phyloP scores from a whole-genome alignment of 1,140 invertebrate genomes.

The Hestina assimilis region DNA sequence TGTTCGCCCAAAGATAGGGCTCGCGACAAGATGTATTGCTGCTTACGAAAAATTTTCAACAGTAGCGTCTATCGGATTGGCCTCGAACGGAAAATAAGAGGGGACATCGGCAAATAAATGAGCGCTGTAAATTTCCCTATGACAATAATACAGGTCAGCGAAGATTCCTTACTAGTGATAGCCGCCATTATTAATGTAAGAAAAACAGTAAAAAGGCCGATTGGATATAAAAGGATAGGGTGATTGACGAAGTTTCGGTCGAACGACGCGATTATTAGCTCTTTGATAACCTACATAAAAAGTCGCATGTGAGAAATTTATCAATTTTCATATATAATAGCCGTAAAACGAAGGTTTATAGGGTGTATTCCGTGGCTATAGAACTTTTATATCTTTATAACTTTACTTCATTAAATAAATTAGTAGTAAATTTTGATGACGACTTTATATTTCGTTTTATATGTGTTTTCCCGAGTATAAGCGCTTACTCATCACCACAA shows the following conservation, averaged over 20 bases:
- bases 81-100: slow-evolving; percentile 76
- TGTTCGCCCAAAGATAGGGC: slow-evolving; percentile 71
- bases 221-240: slow-evolving; percentile 53
- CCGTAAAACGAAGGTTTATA: slow-evolving; percentile 7
- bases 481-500: background rate
- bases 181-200: slow-evolving; percentile 67
- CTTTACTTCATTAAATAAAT: slow-evolving; percentile 1
- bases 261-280: slow-evolving; percentile 27
- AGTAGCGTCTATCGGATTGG: slow-evolving; percentile 71
- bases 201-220: slow-evolving; percentile 70
- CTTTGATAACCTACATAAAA: slow-evolving; percentile 26
- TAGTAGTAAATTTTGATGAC: too few species aligned
- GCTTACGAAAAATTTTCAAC: slow-evolving; percentile 77
- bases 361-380: background rate
- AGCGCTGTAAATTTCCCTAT: slow-evolving; percentile 73
- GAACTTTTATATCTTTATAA: slow-evolving; percentile 7
- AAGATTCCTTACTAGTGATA: slow-evolving; percentile 70
- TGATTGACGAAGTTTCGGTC: slow-evolving; percentile 37
- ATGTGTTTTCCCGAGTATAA: too few species aligned
- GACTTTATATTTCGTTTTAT: too few species aligned
- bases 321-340: slow-evolving; percentile 3
- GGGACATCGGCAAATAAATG: slow-evolving; percentile 74
- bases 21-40: slow-evolving; percentile 73
- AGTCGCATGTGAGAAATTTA: slow-evolving; percentile 27
- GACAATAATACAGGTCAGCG: slow-evolving; percentile 78